Percentiles rank a stretch among this genome's conserved stretches.
phyloP scores from a whole-genome alignment of 2,797 vertebrate genomes.

The Otus scops region DNA sequence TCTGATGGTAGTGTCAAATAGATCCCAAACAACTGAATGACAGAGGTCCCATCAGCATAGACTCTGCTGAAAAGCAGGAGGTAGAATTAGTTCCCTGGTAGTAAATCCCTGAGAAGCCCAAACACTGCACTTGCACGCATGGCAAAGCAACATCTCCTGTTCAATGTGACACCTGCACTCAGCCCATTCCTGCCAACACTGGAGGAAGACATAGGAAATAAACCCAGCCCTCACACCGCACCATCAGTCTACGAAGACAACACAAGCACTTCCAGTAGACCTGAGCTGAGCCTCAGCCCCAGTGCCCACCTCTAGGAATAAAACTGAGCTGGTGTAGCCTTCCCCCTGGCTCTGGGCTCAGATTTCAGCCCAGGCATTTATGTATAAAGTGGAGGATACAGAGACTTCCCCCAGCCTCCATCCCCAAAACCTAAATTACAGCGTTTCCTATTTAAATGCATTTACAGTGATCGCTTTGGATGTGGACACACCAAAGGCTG shows the following conservation, averaged over 20 bases:
- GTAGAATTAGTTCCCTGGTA: neutral
- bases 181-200: neutral
- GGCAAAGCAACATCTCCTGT: neutral
- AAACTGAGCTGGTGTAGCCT: neutral
- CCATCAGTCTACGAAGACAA: neutral
- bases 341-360: neutral
- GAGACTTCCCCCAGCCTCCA: too few species aligned
- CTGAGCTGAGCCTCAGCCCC: neutral
- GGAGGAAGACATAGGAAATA: neutral
- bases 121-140: fast-evolving
- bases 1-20: neutral
- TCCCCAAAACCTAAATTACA: fast-evolving
- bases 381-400: neutral
- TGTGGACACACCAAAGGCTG: neutral
- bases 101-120: neutral
- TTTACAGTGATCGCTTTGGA: neutral
- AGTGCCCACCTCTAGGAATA: neutral
- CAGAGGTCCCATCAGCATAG: neutral
- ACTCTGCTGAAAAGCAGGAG: neutral
- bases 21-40: neutral
- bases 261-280: neutral
- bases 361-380: neutral
- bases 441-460: neutral
- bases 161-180: neutral
- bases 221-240: neutral